Percentiles rank a stretch among this genome's conserved stretches.
These are phyloP conservation scores for Antheraea pernyi DNA, from an alignment of 1,140 invertebrate species.

Conservation along the genomic window DNA sequence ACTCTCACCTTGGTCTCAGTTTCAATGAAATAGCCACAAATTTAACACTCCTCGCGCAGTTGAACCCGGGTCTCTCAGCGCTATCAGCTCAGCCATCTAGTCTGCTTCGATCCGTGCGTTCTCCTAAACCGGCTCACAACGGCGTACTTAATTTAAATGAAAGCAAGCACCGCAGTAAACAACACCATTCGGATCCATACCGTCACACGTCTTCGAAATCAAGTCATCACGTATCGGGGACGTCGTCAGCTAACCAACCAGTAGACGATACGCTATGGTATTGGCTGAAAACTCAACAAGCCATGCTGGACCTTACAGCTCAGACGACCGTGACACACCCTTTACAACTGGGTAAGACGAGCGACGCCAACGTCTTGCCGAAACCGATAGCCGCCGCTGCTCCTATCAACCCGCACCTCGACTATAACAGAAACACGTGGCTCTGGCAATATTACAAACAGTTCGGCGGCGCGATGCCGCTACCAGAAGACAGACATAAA, in stretches of 20 bases:
- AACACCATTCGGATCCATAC: conserved; percentile 64
- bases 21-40: conserved; percentile 82
- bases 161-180: conserved; percentile 66
- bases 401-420: conserved; percentile 58
- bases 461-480: conserved; percentile 77
- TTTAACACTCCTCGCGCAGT: conserved; percentile 80
- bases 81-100: conserved; percentile 74
- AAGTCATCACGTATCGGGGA: conserved; percentile 53
- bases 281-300: conserved; percentile 85
- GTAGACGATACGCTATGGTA: conserved; percentile 84
- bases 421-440: conserved; percentile 82
- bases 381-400: conserved; percentile 70
- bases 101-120: conserved; percentile 72
- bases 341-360: conserved; percentile 49
- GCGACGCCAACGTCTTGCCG: conserved; percentile 50
- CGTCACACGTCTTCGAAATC: conserved; percentile 59
- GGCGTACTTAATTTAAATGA: conserved; percentile 61
- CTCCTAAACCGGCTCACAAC: conserved; percentile 79
- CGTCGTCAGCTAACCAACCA: conserved; percentile 77
- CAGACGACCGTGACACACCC: conserved; percentile 58
- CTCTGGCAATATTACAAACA: conserved; percentile 89
- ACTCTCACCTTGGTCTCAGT: conserved; percentile 80
- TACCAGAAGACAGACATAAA: conserved; percentile 69
- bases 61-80: conserved; percentile 80
- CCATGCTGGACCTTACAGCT: conserved; percentile 76